Conservation (phyloP, 2,797 vertebrate species). For the Holocentrus rufus region DNA sequence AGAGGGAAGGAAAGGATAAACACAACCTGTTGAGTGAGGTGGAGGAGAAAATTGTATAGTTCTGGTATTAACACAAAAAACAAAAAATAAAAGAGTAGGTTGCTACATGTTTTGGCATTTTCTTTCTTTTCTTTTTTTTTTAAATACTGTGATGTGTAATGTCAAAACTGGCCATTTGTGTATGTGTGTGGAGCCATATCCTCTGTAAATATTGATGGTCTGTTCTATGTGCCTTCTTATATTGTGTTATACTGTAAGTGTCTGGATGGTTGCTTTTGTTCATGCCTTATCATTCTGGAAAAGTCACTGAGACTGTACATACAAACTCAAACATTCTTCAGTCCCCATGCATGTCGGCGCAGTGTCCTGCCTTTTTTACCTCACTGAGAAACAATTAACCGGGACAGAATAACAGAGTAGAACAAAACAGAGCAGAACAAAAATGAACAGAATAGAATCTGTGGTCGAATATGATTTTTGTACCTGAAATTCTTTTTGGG, state of each 20-base stretch:
- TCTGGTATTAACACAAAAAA: not conserved
- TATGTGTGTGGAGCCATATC: constrained; percentile 59
- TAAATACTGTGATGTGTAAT: constrained; percentile 70
- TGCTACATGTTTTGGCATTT: constrained; percentile 6
- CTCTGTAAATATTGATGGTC: constrained; percentile 63
- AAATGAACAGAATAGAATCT: not conserved
- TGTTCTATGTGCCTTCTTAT: constrained; percentile 47
- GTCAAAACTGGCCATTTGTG: constrained; percentile 41
- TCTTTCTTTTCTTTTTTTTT: constrained; percentile 35
- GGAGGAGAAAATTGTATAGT: not conserved
- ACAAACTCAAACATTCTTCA: constrained; percentile 33
- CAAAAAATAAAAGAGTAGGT: not conserved
- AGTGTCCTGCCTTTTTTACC: not conserved
- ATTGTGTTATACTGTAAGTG: constrained; percentile 20
- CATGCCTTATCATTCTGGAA: constrained; percentile 30
- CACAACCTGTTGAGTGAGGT: not conserved
- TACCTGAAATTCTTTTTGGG: too few relatives aligned
- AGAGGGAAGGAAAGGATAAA: constrained; percentile 11
- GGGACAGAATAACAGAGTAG: not conserved
- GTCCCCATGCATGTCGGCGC: not conserved
- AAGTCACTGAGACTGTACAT: constrained; percentile 40
- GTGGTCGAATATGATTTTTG: too few relatives aligned
- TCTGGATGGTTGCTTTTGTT: constrained; percentile 42
- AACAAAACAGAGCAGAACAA: not conserved
- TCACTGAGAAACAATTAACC: not conserved